Conservation (phyloP, 1,140 invertebrate species). For the Pollicipes pollicipes region DNA sequence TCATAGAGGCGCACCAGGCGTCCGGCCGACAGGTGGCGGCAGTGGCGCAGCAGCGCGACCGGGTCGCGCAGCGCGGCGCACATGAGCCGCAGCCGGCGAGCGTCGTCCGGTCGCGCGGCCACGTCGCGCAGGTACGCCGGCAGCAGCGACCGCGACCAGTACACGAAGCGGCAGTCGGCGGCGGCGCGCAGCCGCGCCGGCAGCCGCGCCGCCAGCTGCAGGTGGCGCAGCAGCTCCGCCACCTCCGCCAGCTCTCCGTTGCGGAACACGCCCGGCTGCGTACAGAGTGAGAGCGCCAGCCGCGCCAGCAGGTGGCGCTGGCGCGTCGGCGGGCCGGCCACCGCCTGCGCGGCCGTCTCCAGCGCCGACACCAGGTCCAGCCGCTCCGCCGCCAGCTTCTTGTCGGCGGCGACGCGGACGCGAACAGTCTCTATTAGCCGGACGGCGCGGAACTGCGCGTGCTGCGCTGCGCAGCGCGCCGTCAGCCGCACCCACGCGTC, state of each 20-base stretch:
- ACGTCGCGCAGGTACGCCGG: constrained; percentile 55
- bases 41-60: constrained; percentile 24
- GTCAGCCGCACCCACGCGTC: constrained; percentile 51
- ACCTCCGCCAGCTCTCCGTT: constrained; percentile 35
- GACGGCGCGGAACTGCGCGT: constrained; percentile 21
- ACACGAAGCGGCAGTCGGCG: constrained; percentile 57
- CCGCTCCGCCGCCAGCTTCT: constrained; percentile 29
- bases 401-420: constrained; percentile 12
- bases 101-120: constrained; percentile 41
- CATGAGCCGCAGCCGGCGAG: constrained; percentile 43
- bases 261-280: constrained; percentile 34
- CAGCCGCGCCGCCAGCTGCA: constrained; percentile 42
- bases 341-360: constrained; percentile 36
- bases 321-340: constrained; percentile 44
- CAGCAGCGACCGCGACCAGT: constrained; percentile 59
- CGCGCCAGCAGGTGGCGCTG: constrained; percentile 42
- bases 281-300: constrained; percentile 45
- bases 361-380: constrained; percentile 50
- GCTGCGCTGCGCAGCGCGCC: constrained; percentile 40
- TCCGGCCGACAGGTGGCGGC: constrained; percentile 25
- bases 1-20: constrained; percentile 27
- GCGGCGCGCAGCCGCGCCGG: constrained; percentile 37
- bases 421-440: constrained; percentile 9
- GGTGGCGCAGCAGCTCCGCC: constrained; percentile 34
- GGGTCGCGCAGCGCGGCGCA: constrained; percentile 44